A percentile compares a stretch with the other conserved stretches of the same genome.
Evolutionary conservation across 1,140 invertebrate species (phyloP).

Genomic region (Goniozus legneri): DNA sequence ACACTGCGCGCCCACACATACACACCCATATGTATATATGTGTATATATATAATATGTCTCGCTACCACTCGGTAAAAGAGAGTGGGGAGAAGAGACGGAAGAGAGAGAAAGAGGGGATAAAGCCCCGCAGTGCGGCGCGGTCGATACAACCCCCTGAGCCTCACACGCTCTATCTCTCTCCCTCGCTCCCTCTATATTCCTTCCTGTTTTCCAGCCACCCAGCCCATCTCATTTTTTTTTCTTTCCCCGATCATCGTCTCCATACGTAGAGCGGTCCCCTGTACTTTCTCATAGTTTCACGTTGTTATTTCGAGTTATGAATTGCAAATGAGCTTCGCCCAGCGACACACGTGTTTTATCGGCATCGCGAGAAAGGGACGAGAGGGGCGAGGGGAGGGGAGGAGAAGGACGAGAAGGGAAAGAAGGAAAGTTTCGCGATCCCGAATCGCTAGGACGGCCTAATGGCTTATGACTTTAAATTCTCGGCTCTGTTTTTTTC

Average conservation of each 20-base stretch:
- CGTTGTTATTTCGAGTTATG: too few species aligned
- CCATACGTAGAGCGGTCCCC: too few species aligned
- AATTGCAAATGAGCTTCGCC: too few species aligned
- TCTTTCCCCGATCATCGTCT: neutral
- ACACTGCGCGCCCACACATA: too few species aligned
- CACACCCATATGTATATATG: too few species aligned
- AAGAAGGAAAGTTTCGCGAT: slow-evolving; percentile 6
- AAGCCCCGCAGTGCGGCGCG: slow-evolving; percentile 56
- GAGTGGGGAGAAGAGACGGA: neutral
- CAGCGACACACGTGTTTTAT: too few species aligned
- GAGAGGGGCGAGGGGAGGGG: neutral
- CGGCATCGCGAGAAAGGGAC: neutral
- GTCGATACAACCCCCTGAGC: slow-evolving; percentile 47
- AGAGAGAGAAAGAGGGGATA: slow-evolving; percentile 35
- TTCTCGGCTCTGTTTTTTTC: too few species aligned
- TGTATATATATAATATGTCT: too few species aligned
- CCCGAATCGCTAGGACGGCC: too few species aligned
- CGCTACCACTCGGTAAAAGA: too few species aligned
- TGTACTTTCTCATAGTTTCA: neutral
- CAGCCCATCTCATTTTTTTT: neutral
- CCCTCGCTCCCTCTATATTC: neutral
- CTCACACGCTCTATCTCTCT: neutral
- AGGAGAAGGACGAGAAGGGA: neutral
- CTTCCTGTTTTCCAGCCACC: too few species aligned
- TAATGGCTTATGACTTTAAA: too few species aligned